Evolutionary conservation across 2,797 vertebrate species (phyloP).

Genomic region (Bradypus variegatus): DNA sequence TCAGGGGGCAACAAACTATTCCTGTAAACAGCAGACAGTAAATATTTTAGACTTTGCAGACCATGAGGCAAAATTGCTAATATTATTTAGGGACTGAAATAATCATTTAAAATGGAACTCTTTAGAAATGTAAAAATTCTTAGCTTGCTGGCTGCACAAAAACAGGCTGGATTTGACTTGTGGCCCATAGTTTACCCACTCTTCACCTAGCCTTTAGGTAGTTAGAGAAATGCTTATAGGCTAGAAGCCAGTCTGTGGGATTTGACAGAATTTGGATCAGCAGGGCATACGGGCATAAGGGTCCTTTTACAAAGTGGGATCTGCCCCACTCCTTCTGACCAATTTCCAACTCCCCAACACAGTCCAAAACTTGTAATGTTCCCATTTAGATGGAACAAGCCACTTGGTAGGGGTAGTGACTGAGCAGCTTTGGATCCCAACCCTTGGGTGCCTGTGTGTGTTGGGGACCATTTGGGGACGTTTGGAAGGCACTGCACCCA

Average conservation of each 20-base stretch:
- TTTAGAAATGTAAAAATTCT: background rate
- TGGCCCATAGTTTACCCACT: fast-evolving
- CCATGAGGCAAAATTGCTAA: background rate
- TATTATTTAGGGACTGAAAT: background rate
- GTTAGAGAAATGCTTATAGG: too few species aligned
- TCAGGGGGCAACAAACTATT: background rate
- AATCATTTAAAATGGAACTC: background rate
- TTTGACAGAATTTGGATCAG: background rate
- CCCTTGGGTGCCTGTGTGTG: background rate
- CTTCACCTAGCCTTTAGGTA: background rate
- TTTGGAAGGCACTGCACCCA: background rate
- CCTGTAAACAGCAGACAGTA: background rate
- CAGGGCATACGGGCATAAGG: fast-evolving
- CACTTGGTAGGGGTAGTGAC: background rate
- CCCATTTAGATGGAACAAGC: background rate
- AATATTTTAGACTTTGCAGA: background rate
- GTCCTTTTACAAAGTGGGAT: fast-evolving
- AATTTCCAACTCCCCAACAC: background rate
- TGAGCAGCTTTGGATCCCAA: background rate
- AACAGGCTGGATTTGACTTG: background rate
- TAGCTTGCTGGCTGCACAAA: background rate
- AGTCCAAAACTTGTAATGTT: background rate
- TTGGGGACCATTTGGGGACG: too few species aligned
- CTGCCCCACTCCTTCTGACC: background rate
- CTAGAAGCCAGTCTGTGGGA: background rate